A percentile compares a stretch with the other conserved stretches of the same genome.
Conservation (phyloP, 2,888 invertebrate genomes). For the Drosophila mayaguana region DNA sequence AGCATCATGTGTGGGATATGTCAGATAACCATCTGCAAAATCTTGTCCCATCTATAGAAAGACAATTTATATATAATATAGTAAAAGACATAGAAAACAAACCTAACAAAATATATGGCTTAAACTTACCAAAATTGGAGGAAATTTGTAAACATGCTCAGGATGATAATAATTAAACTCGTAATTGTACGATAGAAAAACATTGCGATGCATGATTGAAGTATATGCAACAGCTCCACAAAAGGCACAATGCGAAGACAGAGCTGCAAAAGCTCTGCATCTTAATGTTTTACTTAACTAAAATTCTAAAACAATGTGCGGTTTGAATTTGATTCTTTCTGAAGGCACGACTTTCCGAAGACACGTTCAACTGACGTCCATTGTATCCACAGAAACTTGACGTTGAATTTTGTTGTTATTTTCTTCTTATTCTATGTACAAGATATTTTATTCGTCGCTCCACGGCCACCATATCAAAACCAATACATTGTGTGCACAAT, state of each 20-base stretch:
- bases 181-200: conserved; percentile 91
- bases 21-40: conserved; percentile 59
- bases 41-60: conserved; percentile 60
- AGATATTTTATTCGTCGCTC: conserved; percentile 70
- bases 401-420: conserved; percentile 63
- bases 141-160: conserved; percentile 85
- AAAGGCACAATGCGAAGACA: conserved; percentile 6
- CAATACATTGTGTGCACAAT: no score
- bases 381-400: conserved; percentile 52
- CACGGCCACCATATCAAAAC: no score
- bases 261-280: conserved; percentile 14
- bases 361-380: conserved; percentile 28
- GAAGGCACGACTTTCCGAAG: conserved; percentile 32
- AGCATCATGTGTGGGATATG: conserved; percentile 42
- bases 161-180: conserved; percentile 89
- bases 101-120: conserved; percentile 3
- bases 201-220: conserved; percentile 86
- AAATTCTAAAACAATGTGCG: background rate
- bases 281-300: background rate
- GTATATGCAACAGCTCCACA: background rate
- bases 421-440: conserved; percentile 42
- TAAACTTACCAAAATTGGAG: conserved; percentile 74
- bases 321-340: conserved; percentile 11
- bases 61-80: background rate
- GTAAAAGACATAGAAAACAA: conserved; percentile 29